Conservation (phyloP, 35 echinoderm and acorn worm species). For the Anneissia japonica region DNA sequence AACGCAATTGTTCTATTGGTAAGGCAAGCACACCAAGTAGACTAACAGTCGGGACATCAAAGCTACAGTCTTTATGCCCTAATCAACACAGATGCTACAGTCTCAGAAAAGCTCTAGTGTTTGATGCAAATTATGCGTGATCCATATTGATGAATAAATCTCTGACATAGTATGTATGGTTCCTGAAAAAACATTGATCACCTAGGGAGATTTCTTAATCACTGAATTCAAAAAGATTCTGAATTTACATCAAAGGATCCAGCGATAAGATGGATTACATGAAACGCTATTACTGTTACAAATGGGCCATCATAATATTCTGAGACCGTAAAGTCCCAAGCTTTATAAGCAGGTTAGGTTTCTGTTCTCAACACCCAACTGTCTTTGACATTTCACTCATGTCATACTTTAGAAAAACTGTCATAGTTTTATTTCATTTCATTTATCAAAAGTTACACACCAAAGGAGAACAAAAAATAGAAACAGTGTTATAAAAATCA, state of each 20-base stretch:
- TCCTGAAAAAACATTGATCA: neutral
- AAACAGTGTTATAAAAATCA: too few species aligned
- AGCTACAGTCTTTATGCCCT: neutral
- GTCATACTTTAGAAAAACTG: too few species aligned
- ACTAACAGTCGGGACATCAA: neutral
- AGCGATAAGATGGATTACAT: neutral
- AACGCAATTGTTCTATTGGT: neutral
- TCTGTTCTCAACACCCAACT: neutral
- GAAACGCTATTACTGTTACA: neutral
- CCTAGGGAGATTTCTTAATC: neutral
- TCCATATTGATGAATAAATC: neutral
- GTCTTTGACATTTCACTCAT: neutral
- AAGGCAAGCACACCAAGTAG: neutral
- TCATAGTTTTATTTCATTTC: too few species aligned
- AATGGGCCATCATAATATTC: neutral
- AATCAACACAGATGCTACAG: neutral
- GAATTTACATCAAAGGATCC: neutral
- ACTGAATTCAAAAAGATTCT: neutral
- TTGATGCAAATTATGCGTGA: neutral
- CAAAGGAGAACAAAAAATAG: too few species aligned
- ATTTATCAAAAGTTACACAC: too few species aligned
- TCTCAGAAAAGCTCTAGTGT: neutral
- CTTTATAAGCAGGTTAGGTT: neutral
- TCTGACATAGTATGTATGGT: neutral
- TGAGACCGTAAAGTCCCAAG: neutral